Evolutionary conservation across 2,113 vertebrate genomes (phyloP), one percentile per base, ranked within the genome.

Genomic region (Pterocles orientalis): DNA sequence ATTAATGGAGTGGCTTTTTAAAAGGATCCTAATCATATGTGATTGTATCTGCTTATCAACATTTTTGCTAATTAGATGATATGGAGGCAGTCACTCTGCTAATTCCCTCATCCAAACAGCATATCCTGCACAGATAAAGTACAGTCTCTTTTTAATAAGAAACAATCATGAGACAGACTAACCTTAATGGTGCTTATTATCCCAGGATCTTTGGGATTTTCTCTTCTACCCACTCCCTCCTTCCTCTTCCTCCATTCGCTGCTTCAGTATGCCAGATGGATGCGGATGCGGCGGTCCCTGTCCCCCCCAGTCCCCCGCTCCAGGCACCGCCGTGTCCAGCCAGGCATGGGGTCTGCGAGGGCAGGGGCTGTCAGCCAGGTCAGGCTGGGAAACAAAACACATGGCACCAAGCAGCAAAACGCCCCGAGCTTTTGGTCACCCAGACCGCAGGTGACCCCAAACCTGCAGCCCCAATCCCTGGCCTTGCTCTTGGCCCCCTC

Each of bases 1-100:
- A 98, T 98, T 98, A 98, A 98, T 98, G 98, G 98, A 98, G 98
- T 98, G 97, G 98, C 98, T 98, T 98, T 98, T 98, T 97, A 98
- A 98, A 98, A 98, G 98, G 98, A 98, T 98, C 98, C 98, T 98
- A 98, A 98, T 98, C 98, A 98, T 98, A 97, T 97, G 97, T 95
- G 97, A 98, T 98, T 97, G 97, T 98, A 98, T 98, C 98, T 98
- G 97, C 98, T 98, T 98, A 98, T 98, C 98, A 98, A 98, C 96
- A 98, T 98, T 95, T 96, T 97, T 96, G 98, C 98, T 98, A 98
- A 98, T 98, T 98, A 98, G 98, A 98, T 98, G 98, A 98, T 98
- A 98, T 97, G 97, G 97, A 97, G 97, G 98, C 98, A 97, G 96
- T 97, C 97, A 95, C 97, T 97, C 92, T 82, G 97, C 98, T 98